Evolutionary conservation across 1,140 invertebrate genomes (phyloP), one percentile per base, ranked within the genome.

Genomic region (Stegodyphus dumicola): DNA sequence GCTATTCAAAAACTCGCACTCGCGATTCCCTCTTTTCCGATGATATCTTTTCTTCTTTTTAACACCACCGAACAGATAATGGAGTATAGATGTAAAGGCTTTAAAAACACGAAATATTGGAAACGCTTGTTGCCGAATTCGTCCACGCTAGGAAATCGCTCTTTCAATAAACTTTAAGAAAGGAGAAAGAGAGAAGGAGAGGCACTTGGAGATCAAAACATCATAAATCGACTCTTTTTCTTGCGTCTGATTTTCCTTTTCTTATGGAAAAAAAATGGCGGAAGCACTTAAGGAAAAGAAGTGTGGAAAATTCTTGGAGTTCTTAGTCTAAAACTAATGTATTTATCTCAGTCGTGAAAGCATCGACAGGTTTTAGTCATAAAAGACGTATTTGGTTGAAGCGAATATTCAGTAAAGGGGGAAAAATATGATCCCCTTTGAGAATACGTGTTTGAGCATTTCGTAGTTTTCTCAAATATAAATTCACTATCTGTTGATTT

Each of bases 61-160:
- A 52, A 76, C 53, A 60, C 52, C 9, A 60, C 9, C 69, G 33
- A 81, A 54, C 66, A 64, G 78, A 70, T 73, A 73, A 81, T 81
- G 78, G 56, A 49, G 69, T 69, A 81, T 81, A 70, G 73, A 73
- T 73, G 69, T 71, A 60, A 81, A 64, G 49, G 17, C 51, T 49
- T n/a, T 65, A 49, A 56, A 48, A 56, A 64, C 13, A 15, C 33
- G 49, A 81, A 73, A 73, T 81, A 73, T 81, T 73, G 69, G 48
- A 49, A 65, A 70, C 64, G 69, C 56, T 60, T 60, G 69, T 73
- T 60, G 7, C 13, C 9, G 33, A 60, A 18, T 9, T 11, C 9
- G 15, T 9, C 15, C 15, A 9, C 9, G 9, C 9, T 60, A 15
- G 15, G 9, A 60, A 60, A 60, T 11, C 9, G 33, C 33, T 33